A percentile compares a stretch with the other conserved stretches of the same genome.
Evolutionary conservation across 2,888 invertebrate genomes (phyloP).

Genomic region (Drosophila parthenogenetica): DNA sequence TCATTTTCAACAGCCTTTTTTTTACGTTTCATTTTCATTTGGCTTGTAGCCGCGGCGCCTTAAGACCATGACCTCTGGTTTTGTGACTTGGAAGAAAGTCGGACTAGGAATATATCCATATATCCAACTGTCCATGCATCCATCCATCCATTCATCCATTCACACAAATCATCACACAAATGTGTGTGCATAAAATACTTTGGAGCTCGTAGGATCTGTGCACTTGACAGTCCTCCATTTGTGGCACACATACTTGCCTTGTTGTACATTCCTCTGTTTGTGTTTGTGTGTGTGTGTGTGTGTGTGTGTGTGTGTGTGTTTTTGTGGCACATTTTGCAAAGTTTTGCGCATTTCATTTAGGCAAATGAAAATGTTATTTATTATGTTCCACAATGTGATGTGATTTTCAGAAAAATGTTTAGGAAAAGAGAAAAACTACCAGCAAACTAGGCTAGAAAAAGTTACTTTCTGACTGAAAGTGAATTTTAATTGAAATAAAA

Average conservation of each 20-base stretch:
- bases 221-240: constrained; percentile 44
- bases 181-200: constrained; percentile 24
- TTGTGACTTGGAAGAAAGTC: constrained; percentile 56
- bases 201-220: constrained; percentile 27
- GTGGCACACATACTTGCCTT: constrained; percentile 7
- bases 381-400: constrained; percentile 61
- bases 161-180: constrained; percentile 24
- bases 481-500: background rate
- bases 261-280: background rate
- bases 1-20: constrained; percentile 14
- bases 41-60: constrained; percentile 26
- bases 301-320: background rate
- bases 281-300: no score
- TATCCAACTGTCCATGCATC: constrained; percentile 8
- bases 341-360: constrained; percentile 69
- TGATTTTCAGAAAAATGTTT: constrained; percentile 40
- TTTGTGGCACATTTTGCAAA: constrained; percentile 41
- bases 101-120: constrained; percentile 8
- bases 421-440: background rate
- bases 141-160: constrained; percentile 22
- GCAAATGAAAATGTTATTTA: constrained; percentile 67
- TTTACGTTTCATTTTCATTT: constrained; percentile 59
- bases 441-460: constrained; percentile 1
- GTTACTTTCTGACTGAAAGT: background rate
- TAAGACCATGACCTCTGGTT: constrained; percentile 69